phyloP scores from a whole-genome alignment of 2,113 vertebrate genomes.

The Puntigrus tetrazona region DNA sequence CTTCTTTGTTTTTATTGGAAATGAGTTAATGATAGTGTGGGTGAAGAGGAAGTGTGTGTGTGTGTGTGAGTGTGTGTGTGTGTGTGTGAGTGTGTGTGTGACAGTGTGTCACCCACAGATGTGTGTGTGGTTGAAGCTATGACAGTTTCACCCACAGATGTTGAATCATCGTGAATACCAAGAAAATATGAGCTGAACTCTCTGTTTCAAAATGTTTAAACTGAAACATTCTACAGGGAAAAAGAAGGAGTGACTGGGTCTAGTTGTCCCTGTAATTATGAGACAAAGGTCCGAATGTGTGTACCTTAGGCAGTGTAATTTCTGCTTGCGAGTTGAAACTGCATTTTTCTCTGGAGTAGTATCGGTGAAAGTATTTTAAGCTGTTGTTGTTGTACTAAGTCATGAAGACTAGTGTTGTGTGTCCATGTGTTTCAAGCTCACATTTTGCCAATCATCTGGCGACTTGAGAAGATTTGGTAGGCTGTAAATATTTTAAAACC shows the following conservation, averaged over 20 bases:
- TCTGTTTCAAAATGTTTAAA: not conserved
- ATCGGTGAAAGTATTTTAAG: not conserved
- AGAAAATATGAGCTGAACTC: constrained; percentile 7
- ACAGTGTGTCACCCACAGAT: too few species aligned
- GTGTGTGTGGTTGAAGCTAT: too few species aligned
- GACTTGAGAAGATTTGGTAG: not conserved
- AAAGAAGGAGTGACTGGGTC: not conserved
- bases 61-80: not conserved
- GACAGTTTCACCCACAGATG: not conserved
- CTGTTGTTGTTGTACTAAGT: not conserved
- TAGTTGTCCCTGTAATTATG: not conserved
- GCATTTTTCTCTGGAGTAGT: not conserved
- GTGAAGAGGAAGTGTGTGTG: constrained; percentile 12
- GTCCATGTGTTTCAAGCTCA: not conserved
- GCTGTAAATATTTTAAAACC: not conserved
- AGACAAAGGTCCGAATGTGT: not conserved
- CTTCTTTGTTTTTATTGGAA: not conserved
- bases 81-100: not conserved
- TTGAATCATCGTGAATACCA: not conserved
- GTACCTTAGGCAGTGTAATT: not conserved
- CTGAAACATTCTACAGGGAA: not conserved
- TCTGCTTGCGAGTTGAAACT: not conserved
- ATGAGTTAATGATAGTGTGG: not conserved
- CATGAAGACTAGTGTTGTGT: not conserved
- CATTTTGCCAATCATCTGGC: too few species aligned